A percentile compares a stretch with the other conserved stretches of the same genome.
phyloP scores from a whole-genome alignment of 2,888 invertebrate genomes.

The Fragum sueziense region DNA sequence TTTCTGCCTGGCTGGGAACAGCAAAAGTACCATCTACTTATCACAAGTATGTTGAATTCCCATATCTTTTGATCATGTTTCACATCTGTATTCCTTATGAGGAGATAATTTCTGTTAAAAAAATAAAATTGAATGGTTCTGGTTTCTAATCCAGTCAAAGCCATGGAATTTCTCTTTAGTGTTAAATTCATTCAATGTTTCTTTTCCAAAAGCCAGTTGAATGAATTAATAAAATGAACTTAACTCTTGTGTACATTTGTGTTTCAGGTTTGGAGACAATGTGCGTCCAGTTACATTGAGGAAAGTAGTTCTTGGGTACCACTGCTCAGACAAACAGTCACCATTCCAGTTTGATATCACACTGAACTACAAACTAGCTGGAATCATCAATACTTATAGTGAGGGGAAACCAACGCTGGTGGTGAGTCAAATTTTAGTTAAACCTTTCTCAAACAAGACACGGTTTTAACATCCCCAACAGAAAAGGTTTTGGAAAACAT shows the following conservation, averaged over 20 bases:
- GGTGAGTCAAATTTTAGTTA: constrained; percentile 74
- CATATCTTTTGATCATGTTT: no score
- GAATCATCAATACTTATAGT: constrained; percentile 88
- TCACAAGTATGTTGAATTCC: constrained; percentile 79
- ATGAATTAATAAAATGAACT: no score
- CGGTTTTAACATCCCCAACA: no score
- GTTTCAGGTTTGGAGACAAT: constrained; percentile 87
- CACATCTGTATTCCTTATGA: no score
- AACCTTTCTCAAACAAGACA: no score
- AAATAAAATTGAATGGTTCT: not conserved
- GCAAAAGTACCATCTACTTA: constrained; percentile 72
- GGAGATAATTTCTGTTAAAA: no score
- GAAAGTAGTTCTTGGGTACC: constrained; percentile 89
- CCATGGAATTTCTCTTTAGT: no score
- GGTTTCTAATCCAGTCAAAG: no score
- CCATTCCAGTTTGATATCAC: constrained; percentile 90
- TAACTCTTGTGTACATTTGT: no score
- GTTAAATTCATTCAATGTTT: no score
- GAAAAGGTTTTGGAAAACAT: no score
- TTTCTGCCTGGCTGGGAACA: constrained; percentile 88
- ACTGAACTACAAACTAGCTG: constrained; percentile 89
- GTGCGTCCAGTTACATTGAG: constrained; percentile 89
- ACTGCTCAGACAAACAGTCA: constrained; percentile 84
- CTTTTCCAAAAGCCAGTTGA: no score
- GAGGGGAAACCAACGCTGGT: constrained; percentile 88